Evolutionary conservation across 2,113 vertebrate species (phyloP).

Genomic region (Tragelaphus scriptus): DNA sequence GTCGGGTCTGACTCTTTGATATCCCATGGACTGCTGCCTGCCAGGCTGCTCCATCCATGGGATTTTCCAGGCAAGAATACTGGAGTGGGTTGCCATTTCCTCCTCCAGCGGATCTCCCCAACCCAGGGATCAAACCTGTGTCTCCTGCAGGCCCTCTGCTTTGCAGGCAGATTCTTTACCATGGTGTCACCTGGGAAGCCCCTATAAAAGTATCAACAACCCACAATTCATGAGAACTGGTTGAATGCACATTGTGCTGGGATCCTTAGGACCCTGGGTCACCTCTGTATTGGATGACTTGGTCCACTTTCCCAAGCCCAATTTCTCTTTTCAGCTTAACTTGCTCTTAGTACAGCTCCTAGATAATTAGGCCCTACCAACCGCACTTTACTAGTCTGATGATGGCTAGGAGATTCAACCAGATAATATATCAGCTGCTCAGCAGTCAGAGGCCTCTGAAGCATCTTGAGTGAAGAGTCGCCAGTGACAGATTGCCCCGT

Average conservation of each 20-base stretch:
- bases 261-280: not conserved
- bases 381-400: not conserved
- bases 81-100: not conserved
- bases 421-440: not conserved
- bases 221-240: not conserved
- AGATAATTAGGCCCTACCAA: not conserved
- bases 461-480: not conserved
- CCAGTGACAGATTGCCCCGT: fast-evolving
- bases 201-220: not conserved
- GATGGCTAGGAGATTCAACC: not conserved
- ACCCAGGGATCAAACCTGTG: not conserved
- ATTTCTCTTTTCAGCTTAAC: not conserved
- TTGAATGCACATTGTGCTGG: not conserved
- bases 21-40: not conserved
- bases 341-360: not conserved
- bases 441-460: not conserved
- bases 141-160: not conserved
- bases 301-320: not conserved
- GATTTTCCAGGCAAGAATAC: not conserved
- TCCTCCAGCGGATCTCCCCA: not conserved
- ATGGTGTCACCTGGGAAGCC: not conserved
- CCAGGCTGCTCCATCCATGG: not conserved
- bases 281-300: not conserved
- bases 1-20: not conserved
- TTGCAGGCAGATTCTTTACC: not conserved